Evolutionary conservation across 2,113 vertebrate species (phyloP).

Genomic region (Poeciliopsis occidentalis): DNA sequence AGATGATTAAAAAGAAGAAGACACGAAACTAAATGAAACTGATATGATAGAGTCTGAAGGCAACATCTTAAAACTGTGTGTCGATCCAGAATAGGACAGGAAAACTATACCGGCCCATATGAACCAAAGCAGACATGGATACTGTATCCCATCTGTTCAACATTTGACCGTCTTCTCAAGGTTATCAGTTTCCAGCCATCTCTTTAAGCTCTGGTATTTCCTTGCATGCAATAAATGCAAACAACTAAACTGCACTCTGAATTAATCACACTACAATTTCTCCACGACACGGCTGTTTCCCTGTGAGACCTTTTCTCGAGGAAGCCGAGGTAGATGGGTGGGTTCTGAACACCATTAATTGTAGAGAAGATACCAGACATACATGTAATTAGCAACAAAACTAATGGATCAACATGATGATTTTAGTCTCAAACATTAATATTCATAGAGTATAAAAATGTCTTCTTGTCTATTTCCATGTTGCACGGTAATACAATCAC

Average conservation of each 20-base stretch:
- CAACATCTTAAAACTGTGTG: conserved; percentile 17
- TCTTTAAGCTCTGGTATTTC: not conserved
- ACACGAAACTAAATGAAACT: conserved; percentile 61
- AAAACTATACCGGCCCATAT: conserved; percentile 51
- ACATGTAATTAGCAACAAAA: conserved; percentile 54
- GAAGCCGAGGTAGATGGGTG: not conserved
- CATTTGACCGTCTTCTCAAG: conserved; percentile 10
- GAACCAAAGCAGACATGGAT: conserved; percentile 29
- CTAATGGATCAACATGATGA: conserved; percentile 50
- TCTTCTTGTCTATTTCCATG: conserved; percentile 63
- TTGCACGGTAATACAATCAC: conserved; percentile 67
- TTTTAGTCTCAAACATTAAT: conserved; percentile 54
- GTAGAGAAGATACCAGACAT: conserved; percentile 17
- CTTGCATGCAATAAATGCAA: conserved; percentile 9
- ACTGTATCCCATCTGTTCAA: conserved; percentile 7
- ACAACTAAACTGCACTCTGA: not conserved
- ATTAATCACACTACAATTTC: conserved; percentile 28
- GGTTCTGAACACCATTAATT: conserved; percentile 10
- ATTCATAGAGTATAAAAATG: conserved; percentile 62
- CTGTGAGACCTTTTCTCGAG: conserved; percentile 2
- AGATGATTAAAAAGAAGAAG: conserved; percentile 51
- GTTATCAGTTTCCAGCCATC: conserved; percentile 4
- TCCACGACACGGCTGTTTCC: conserved; percentile 7
- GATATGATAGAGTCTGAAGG: conserved; percentile 49
- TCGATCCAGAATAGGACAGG: conserved; percentile 30